phyloP scores from a whole-genome alignment of 2,113 vertebrate genomes.

The Australoheros scitulus region DNA sequence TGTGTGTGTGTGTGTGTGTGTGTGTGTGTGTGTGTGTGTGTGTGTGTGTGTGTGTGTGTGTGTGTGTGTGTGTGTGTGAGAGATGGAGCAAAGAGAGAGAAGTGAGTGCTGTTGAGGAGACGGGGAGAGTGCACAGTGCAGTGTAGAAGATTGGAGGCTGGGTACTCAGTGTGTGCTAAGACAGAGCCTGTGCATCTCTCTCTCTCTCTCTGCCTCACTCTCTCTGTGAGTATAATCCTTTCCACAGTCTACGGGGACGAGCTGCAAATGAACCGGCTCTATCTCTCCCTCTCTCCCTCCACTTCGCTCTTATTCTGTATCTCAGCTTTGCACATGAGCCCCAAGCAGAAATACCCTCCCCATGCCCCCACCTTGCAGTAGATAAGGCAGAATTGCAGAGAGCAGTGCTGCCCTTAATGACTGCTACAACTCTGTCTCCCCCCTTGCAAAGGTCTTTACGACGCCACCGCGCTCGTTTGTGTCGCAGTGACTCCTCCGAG shows the following conservation, averaged over 20 bases:
- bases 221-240: slow-evolving; percentile 68
- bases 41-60: background rate
- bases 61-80: background rate
- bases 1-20: slow-evolving; percentile 31
- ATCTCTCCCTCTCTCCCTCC: slow-evolving; percentile 51
- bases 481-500: slow-evolving; percentile 48
- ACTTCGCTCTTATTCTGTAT: slow-evolving; percentile 68
- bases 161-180: slow-evolving; percentile 61
- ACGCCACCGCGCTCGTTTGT: background rate
- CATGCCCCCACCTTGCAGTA: slow-evolving; percentile 59
- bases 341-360: slow-evolving; percentile 57
- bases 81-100: slow-evolving; percentile 30
- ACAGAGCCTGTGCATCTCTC: slow-evolving; percentile 46
- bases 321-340: slow-evolving; percentile 73
- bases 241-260: slow-evolving; percentile 70
- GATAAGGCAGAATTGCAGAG: slow-evolving; percentile 62
- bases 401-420: slow-evolving; percentile 52
- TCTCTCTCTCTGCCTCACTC: slow-evolving; percentile 16
- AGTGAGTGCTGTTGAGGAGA: slow-evolving; percentile 55
- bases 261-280: slow-evolving; percentile 72
- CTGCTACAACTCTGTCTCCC: slow-evolving; percentile 52
- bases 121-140: slow-evolving; percentile 64
- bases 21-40: background rate
- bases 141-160: slow-evolving; percentile 66
- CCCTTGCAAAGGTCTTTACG: background rate